Evolutionary conservation across 2,888 invertebrate genomes (phyloP), one percentile per base, ranked within the genome.

Genomic region (Alloplasta piceator): DNA sequence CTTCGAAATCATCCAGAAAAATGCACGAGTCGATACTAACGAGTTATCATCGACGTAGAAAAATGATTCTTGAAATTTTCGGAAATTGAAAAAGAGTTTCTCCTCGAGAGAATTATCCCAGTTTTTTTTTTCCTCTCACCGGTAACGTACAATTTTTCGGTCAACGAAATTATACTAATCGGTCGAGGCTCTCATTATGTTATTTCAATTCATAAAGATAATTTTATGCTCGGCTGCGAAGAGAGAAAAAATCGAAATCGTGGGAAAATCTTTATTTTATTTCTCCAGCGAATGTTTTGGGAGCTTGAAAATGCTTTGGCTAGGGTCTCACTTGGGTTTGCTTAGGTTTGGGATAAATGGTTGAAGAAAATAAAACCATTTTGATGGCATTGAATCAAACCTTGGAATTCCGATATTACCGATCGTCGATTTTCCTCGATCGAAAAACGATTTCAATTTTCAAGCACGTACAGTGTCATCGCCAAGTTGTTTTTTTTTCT

Each of bases 401-500:
- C 26, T 1, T 26, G 26, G 26, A 26, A 26, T 26, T 26, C 26
- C 1, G 52, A 52, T 12, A 14, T 14, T 52, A 12, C 12, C 14
- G 12, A 52, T 52, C 52, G 52, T 12, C 52, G 52, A 52, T 52
- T 16, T 6, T 52, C 26, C 26, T 26, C 26, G 26, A 26, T 26
- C 26, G 26, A 26, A 26, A 26, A 26, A 12, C 52, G 52, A 52
- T 52, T 14, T 5, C 12, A 14, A 52, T 52, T 52, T n/a, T 52
- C 52, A 52, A 12, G 52, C 52, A 52, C 52, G 52, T 52, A 52
- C 6, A 0, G 50, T 12, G 14, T 12, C 12, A 52, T 1, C 6
- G 52, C 12, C 6, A 14, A 48, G 38, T 41, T 61, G 26, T 58
- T 55, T 76, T 76, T 68, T 68, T n/a, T n/a, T n/a, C n/a, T n/a